Evolutionary conservation across 1,140 invertebrate species (phyloP), one percentile per base, ranked within the genome.

Genomic region (Asbolus verrucosus): DNA sequence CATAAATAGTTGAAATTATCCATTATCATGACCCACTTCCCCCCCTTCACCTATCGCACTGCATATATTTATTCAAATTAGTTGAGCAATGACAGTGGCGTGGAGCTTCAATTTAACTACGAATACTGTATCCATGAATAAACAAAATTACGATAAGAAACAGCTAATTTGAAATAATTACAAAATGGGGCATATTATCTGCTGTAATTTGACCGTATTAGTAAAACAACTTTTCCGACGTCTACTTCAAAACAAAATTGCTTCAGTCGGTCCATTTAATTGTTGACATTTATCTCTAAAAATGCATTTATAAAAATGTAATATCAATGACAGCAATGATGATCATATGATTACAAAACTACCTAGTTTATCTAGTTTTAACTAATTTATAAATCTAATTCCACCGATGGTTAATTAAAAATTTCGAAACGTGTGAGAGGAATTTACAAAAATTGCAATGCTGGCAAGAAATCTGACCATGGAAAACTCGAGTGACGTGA

Each of bases 1-100:
- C 11, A 54, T 36, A 36, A 36, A 36, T 36, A 36, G 33, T 36
- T 36, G 33, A 11, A 36, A 36, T 36, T 36, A 36, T 36, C 33
- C 2, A 36, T 54, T 54, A 54, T 54, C 46, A 54, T 54, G 46
- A 54, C 46, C 46, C 46, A 54, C 19, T 54, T 54, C 39, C 39
- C 39, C 39, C 15, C 15, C 39, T 43, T 16, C 15, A 16, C 39
- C 4, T 14, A 43, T 16, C 39, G 15, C 39, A 43, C 39, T 18
- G 3, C 14, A 43, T 16, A 43, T 43, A 43, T 13, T 38, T 38
- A 38, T 43, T 43, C 39, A 31, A 54, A 24, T 27, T 27, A 27
- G 19, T 24, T 54, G n/a, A 36, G 33, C 33, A 36, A 36, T 36
- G 33, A 36, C 33, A 36, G 33, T 27, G 24, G 24, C 24, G 24